Evolutionary conservation across 35 echinoderm and acorn worm species (phyloP), one percentile per base, ranked within the genome.

Genomic region (Apostichopus parvimensis): DNA sequence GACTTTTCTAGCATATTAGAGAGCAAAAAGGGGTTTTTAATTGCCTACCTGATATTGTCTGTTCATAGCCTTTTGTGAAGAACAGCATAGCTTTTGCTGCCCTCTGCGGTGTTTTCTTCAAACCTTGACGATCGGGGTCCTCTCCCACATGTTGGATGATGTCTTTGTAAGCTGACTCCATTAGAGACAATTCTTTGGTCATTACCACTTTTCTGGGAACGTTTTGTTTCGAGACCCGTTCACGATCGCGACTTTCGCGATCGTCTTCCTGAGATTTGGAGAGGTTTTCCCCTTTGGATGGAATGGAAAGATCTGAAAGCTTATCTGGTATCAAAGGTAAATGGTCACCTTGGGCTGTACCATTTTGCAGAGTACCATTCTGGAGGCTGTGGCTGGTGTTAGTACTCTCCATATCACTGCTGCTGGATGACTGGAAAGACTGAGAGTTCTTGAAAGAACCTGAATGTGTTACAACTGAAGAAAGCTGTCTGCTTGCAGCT

Each of bases 31-130:
- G 2, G 34, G 0, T 45, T 45, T 45, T 5, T 61, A 61, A 61
- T 9, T 12, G 12, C 58, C 1, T 80, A 96, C 97, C 97, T 93
- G 95, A 91, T 60, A 99, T 94, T 56, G 95, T 99, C 79, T 99
- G 92, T 59, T 99, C 97, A 64, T 99, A 99, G n/a, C 97, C 97
- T 76, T 99, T 99, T 15, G 97, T 99, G 73, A 99, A 99, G 76
- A 85, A 99, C 81, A 99, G 87, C 73, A 99, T 82, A 6, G 97
- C 97, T 79, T 99, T 99, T 13, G 97, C 97, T 24, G 97, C 97
- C 45, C 97, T 86, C 53, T 99, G 93, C 0, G 97, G 97, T 14
- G 97, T 99, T 85, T 96, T 96, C 80, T 76, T 83, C 24, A 99
- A 79, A 5, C 97, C 97, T 70, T 99, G 95, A 55, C 97, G 28